Evolutionary conservation across 2,888 invertebrate species (phyloP).

Genomic region (Eupithecia inturbata): DNA sequence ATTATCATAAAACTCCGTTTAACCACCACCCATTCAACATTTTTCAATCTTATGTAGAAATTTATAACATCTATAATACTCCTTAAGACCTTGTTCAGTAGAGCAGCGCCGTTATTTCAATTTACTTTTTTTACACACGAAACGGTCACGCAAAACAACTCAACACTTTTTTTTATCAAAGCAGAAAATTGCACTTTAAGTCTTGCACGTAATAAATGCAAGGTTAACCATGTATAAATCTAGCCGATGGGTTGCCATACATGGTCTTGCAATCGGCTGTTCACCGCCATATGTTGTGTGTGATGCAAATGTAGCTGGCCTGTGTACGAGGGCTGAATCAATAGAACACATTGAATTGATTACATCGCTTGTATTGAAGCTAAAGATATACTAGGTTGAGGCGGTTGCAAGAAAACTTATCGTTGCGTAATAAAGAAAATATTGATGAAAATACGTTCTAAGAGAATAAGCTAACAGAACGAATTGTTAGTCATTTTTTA

Average conservation of each 20-base stretch:
- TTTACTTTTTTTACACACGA: conserved; percentile 10
- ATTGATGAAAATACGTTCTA: too few relatives aligned
- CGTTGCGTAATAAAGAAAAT: too few relatives aligned
- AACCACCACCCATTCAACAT: too few relatives aligned
- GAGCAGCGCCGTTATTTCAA: conserved; percentile 17
- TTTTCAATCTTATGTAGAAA: too few relatives aligned
- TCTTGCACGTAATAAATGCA: conserved; percentile 20
- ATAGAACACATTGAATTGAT: neutral
- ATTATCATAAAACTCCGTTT: too few relatives aligned
- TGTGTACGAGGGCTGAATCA: neutral
- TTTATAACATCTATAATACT: neutral
- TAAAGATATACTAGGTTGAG: neutral
- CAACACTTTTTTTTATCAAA: conserved; percentile 1
- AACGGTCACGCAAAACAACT: conserved; percentile 7
- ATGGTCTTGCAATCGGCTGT: conserved; percentile 53
- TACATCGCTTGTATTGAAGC: neutral
- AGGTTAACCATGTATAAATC: conserved; percentile 35
- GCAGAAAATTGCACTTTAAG: conserved; percentile 6
- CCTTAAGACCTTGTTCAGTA: neutral
- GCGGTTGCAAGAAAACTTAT: too few relatives aligned
- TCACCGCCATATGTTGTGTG: conserved; percentile 53
- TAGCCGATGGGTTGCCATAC: conserved; percentile 43
- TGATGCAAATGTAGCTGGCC: conserved; percentile 26
- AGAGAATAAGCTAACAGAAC: too few relatives aligned
- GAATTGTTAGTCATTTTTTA: too few relatives aligned